Conservation (phyloP, 2,797 vertebrate species). For the Euphonia xanthogaster region DNA sequence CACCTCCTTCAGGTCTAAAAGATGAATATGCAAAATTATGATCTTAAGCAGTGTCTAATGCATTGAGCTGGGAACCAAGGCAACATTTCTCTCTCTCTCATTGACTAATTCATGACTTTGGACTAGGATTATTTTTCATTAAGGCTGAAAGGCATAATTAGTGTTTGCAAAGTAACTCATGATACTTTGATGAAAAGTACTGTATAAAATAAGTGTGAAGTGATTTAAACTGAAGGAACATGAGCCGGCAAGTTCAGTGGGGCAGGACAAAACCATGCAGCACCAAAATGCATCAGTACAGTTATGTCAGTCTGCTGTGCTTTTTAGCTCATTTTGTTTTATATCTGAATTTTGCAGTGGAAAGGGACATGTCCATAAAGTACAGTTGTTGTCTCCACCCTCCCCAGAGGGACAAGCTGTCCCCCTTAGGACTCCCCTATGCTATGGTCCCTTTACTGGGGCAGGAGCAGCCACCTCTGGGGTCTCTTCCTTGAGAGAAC, state of each 20-base stretch:
- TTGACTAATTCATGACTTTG: neutral
- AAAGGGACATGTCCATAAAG: neutral
- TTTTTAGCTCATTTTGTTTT: neutral
- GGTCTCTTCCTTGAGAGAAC: neutral
- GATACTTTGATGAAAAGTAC: neutral
- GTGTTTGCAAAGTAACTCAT: neutral
- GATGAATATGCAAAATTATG: neutral
- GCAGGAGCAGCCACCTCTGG: neutral
- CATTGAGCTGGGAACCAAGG: neutral
- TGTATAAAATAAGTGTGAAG: neutral
- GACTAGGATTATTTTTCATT: neutral
- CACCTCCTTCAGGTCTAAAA: neutral
- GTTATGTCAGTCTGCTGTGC: neutral
- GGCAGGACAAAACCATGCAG: rapidly evolving
- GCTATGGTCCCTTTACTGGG: neutral
- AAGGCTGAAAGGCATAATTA: neutral
- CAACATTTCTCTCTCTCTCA: neutral
- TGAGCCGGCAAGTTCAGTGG: neutral
- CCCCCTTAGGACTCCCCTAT: rapidly evolving
- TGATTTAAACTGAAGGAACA: neutral
- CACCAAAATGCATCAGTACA: neutral
- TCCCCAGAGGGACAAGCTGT: neutral
- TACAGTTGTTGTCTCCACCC: neutral
- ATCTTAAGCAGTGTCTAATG: neutral
- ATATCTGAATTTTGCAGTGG: neutral